These are phyloP conservation scores for Malacosoma neustria DNA, from an alignment of 2,888 invertebrate species.

Conservation along the genomic window DNA sequence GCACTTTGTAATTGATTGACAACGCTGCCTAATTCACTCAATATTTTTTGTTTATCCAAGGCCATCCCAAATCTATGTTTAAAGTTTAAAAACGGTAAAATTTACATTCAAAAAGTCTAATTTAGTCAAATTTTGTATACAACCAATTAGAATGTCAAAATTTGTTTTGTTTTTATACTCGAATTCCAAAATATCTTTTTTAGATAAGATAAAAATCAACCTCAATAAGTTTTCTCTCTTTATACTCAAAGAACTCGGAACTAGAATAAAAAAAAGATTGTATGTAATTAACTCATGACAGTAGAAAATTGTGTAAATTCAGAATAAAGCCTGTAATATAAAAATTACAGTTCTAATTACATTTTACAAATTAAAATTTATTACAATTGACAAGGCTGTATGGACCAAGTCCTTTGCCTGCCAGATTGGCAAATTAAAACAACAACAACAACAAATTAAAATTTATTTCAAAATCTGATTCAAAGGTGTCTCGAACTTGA, in stretches of 20 bases:
- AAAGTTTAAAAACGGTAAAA: no score
- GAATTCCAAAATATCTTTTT: not conserved
- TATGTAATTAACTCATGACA: no score
- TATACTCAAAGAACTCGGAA: no score
- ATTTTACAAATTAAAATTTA: constrained; percentile 1
- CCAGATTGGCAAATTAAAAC: no score
- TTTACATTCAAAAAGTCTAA: not conserved
- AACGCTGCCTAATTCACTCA: constrained; percentile 60
- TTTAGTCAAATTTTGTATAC: not conserved
- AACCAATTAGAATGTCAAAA: not conserved
- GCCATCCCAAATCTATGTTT: constrained; percentile 29
- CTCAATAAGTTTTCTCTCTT: no score
- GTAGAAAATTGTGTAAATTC: no score
- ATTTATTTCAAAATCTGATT: constrained; percentile 3
- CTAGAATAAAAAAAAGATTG: no score
- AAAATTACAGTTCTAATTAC: constrained; percentile 1
- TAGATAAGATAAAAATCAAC: no score
- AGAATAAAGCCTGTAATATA: no score
- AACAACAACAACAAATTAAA: constrained; percentile 1
- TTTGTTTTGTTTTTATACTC: not conserved
- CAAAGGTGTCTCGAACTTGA: no score
- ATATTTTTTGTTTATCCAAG: constrained; percentile 54
- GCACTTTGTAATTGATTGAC: constrained; percentile 60
- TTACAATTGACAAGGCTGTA: no score
- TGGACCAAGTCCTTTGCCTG: no score